Percentiles rank a stretch among this genome's conserved stretches.
phyloP scores from a whole-genome alignment of 2,888 invertebrate species.

The Zele albiditarsus region DNA sequence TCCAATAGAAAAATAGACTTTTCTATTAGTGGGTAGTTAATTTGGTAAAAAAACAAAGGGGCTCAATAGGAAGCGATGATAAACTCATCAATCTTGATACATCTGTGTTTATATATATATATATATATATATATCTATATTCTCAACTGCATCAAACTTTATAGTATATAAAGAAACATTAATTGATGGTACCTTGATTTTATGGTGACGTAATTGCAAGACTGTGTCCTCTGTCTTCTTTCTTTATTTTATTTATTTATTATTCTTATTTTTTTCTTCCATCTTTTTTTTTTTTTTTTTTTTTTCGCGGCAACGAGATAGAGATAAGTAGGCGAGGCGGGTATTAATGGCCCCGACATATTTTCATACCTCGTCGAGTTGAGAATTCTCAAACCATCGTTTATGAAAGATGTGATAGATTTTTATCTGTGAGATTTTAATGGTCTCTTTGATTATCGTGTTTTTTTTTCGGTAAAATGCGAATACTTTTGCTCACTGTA shows the following conservation, averaged over 20 bases:
- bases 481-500: neutral
- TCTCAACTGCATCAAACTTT: neutral
- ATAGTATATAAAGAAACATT: neutral
- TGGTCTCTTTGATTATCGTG: constrained; percentile 19
- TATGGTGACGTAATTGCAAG: constrained; percentile 31
- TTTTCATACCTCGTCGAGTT: constrained; percentile 54
- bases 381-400: constrained; percentile 61
- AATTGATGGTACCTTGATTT: constrained; percentile 17
- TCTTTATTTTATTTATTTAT: neutral
- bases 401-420: constrained; percentile 64
- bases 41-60: too few relatives aligned
- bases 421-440: constrained; percentile 57
- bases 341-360: constrained; percentile 53
- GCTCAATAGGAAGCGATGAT: too few relatives aligned
- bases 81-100: neutral
- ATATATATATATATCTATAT: neutral
- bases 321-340: constrained; percentile 42
- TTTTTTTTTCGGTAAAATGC: constrained; percentile 1
- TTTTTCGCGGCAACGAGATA: constrained; percentile 36
- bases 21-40: too few relatives aligned
- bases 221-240: constrained; percentile 23
- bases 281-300: constrained; percentile 8
- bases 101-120: neutral
- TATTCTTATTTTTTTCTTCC: too few relatives aligned
- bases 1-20: too few relatives aligned